Evolutionary conservation across 2,888 invertebrate genomes (phyloP).

Genomic region (Lottia gigantea): DNA sequence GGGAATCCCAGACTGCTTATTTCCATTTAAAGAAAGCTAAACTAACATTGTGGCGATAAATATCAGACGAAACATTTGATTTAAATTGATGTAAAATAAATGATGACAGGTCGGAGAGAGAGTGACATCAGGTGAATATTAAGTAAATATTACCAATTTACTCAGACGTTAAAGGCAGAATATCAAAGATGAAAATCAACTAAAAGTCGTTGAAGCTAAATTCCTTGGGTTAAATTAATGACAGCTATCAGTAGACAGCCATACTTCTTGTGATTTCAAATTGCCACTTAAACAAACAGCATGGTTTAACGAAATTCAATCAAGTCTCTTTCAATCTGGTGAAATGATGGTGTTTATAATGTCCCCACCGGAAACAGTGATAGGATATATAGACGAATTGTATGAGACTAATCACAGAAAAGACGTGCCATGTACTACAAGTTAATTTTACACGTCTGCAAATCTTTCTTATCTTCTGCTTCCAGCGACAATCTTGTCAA

Average conservation of each 20-base stretch:
- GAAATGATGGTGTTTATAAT: conserved; percentile 2
- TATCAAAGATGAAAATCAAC: conserved; percentile 9
- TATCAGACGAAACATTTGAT: too few relatives aligned
- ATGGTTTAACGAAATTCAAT: conserved; percentile 9
- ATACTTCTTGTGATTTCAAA: conserved; percentile 11
- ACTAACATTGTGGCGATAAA: too few relatives aligned
- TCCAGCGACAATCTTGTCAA: conserved; percentile 27
- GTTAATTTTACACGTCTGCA: conserved; percentile 35
- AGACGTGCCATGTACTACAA: conserved; percentile 32
- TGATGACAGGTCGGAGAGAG: too few relatives aligned
- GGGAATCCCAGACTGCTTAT: too few relatives aligned
- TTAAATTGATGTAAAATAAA: too few relatives aligned
- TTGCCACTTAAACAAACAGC: conserved; percentile 8
- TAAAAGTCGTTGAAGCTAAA: conserved; percentile 10
- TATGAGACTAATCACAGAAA: conserved; percentile 29
- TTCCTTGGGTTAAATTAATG: conserved; percentile 8
- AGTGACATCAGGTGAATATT: not conserved
- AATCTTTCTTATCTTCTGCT: conserved; percentile 30
- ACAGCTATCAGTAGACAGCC: conserved; percentile 8
- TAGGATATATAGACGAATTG: conserved; percentile 10
- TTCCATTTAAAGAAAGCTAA: too few relatives aligned
- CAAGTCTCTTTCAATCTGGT: conserved; percentile 4
- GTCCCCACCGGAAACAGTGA: conserved; percentile 11
- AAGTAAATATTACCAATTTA: conserved; percentile 1
- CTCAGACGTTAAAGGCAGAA: not conserved